A percentile compares a stretch with the other conserved stretches of the same genome.
Conservation (phyloP, 2,113 vertebrate species). For the Otus sunia region DNA sequence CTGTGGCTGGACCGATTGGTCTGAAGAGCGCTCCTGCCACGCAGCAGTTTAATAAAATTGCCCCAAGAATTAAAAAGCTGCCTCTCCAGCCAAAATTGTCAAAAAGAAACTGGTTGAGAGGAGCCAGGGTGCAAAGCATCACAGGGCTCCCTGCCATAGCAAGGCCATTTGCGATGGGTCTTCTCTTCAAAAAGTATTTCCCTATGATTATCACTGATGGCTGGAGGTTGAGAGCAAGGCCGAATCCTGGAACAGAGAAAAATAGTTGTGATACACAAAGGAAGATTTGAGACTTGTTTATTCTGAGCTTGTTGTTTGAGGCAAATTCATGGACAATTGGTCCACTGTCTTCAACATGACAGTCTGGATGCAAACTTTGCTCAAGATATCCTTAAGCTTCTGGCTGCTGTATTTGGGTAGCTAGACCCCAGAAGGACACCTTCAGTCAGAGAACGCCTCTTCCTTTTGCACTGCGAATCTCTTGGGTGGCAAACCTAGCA, state of each 20-base stretch:
- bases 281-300: neutral
- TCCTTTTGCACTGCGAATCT: neutral
- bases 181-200: conserved; percentile 81
- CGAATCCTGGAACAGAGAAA: conserved; percentile 71
- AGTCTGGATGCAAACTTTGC: neutral
- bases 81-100: conserved; percentile 83
- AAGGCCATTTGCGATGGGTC: conserved; percentile 80
- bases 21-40: conserved; percentile 85
- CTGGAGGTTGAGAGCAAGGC: conserved; percentile 85
- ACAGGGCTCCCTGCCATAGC: conserved; percentile 84
- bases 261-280: neutral
- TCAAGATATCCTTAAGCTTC: neutral
- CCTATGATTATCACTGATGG: conserved; percentile 85
- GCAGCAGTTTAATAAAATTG: conserved; percentile 80
- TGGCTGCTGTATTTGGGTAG: neutral
- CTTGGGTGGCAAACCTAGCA: neutral
- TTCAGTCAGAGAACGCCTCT: fast-evolving
- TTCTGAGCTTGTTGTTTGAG: neutral
- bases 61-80: conserved; percentile 83
- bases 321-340: neutral
- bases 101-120: conserved; percentile 79
- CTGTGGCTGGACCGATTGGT: conserved; percentile 51
- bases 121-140: conserved; percentile 78
- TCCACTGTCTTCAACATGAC: neutral
- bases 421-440: neutral